Conservation (phyloP, 2,888 invertebrate species). For the Microctonus aethiopoides region DNA sequence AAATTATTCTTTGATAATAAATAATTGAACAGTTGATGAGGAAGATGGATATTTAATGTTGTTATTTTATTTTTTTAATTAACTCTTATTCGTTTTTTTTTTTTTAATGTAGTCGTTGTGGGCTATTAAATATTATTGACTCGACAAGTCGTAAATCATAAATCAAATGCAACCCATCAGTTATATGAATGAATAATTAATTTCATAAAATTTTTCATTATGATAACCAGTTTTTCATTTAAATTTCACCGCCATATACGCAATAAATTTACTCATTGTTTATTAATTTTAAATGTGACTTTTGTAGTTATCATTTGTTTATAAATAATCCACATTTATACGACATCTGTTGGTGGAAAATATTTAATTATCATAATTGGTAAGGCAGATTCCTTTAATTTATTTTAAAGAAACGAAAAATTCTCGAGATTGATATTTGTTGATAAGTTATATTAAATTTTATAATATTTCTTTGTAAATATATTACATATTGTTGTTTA, state of each 20-base stretch:
- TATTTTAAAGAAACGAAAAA: too few relatives aligned
- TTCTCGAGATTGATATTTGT: too few relatives aligned
- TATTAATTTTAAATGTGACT: background rate
- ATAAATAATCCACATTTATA: background rate
- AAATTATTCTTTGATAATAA: background rate
- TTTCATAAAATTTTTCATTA: background rate
- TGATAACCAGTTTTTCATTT: background rate
- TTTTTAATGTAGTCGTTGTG: background rate
- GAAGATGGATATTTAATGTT: too few relatives aligned
- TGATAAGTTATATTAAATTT: too few relatives aligned
- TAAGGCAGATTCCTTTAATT: too few relatives aligned
- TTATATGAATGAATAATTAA: conserved; percentile 1
- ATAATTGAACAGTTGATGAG: background rate
- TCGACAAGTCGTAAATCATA: background rate
- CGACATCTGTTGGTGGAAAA: background rate
- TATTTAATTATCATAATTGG: too few relatives aligned
- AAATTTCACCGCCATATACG: background rate
- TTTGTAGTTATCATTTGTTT: background rate
- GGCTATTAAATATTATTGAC: conserved; percentile 1
- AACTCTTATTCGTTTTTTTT: background rate
- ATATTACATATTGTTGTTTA: too few relatives aligned
- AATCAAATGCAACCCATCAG: conserved; percentile 2
- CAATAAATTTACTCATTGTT: background rate
- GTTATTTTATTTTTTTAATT: too few relatives aligned
- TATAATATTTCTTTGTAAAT: too few relatives aligned